Base-by-base conservation (phyloP, 2,113 vertebrate species). In the Hippolais icterina region DNA sequence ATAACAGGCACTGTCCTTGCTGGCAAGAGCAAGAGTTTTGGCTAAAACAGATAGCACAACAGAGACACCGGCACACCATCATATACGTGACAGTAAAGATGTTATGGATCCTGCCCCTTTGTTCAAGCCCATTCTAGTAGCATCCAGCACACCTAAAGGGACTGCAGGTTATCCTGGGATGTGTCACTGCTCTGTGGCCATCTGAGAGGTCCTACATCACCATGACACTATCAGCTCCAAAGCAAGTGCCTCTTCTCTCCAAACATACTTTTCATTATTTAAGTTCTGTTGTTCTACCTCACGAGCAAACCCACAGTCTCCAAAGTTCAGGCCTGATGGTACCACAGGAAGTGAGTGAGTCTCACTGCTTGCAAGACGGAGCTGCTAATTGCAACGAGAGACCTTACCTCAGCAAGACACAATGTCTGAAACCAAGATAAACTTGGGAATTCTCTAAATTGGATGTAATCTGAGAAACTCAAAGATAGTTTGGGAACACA, bases 341-440 rank as follows among this genome's bases (percentile, higher is more conserved):
- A 60, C 12, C 17, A 46, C 0, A 0, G 44, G 10, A 84, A 39
- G 22, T 17, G 13, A 69, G 9, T 5, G 6, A 50, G 23, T 22
- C 35, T 54, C 59, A 52, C 0, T 29, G 54, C 28, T 72, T 66
- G 22, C 15, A 68, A 23, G 16, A 37, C 37, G 39, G 33, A 91
- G 18, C 21, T 56, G 60, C 60, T 56, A 25, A 53, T 11, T 10
- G 11, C 60, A 52, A 16, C 0, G 0, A 20, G 37, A 82, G 60
- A 69, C 19, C n/a, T 61, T 29, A 42, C 15, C n/a, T 52, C 20
- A 42, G 24, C 41, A 46, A 77, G 25, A 31, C 29, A 47, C 56
- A 41, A 54, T 3, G 7, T 23, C 39, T 18, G 7, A 59, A 60
- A 72, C 24, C 28, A 47, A 15, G 17, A 42, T 14, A 44, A 56